Evolutionary conservation across 2,888 invertebrate species (phyloP), one percentile per base, ranked within the genome.

Genomic region (Agrochola lota): DNA sequence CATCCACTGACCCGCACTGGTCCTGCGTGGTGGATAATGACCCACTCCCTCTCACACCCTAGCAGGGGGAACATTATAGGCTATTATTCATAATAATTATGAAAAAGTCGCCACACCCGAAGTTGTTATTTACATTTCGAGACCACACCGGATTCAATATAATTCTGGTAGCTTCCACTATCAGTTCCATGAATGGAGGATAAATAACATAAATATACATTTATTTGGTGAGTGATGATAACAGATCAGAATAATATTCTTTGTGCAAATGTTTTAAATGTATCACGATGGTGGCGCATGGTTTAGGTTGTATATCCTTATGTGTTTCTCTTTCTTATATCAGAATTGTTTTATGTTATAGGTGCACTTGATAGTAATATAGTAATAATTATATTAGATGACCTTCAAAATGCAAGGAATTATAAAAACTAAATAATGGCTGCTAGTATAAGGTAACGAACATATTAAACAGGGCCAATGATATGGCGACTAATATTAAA

Each of bases 191-290:
- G 68, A 83, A 77, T 71, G 46, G 20, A 52, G 35, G 35, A 63
- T 63, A 55, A 30, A 55, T 73, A 55, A 73, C 17, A 17, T 23
- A 57, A 71, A 55, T 57, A 64, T 30, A 66, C 46, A 75, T n/a
- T 55, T 49, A 77, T 78, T 72, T 63, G 52, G n/a, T 60, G 43
- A 71, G 52, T 72, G 77, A 71, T 81, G 83, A 71, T 81, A 83
- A 81, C 49, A 40, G 11, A 17, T 69, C 26, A 30, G n/a, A 60
- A 69, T 60, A 78, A 72, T 60, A 72, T 57, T 70, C 4, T 78
- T 66, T 70, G 43, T 83, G 71, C 55, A 73, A 69, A 83, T 63
- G 6, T 46, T 40, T 78, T 60, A 43, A 66, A 81, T 57, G 55
- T 78, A 70, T 72, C 79, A 81, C 84, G 81, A 66, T 66, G 63